Evolutionary conservation across 2,888 invertebrate genomes (phyloP).

Genomic region (Pinctada fucata): DNA sequence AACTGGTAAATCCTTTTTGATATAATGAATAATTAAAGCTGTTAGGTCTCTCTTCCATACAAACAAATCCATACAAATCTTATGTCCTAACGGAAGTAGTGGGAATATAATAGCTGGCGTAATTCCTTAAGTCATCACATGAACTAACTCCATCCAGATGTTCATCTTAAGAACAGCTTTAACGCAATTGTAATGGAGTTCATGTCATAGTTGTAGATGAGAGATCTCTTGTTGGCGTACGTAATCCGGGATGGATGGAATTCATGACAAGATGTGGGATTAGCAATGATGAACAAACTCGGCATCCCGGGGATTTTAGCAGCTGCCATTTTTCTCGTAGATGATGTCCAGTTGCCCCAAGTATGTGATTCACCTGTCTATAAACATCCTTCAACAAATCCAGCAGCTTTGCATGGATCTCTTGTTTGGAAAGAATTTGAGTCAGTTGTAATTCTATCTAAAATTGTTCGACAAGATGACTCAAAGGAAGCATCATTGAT

Average conservation of each 20-base stretch:
- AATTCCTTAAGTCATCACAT: constrained; percentile 40
- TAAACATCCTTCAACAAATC: constrained; percentile 11
- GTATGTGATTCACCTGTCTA: constrained; percentile 42
- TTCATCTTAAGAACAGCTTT: too few species aligned
- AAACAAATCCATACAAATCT: constrained; percentile 38
- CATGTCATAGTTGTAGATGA: too few species aligned
- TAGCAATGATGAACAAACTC: too few species aligned
- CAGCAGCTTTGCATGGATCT: constrained; percentile 25
- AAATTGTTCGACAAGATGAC: constrained; percentile 24
- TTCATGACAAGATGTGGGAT: too few species aligned
- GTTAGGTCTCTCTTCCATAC: constrained; percentile 30
- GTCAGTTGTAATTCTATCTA: constrained; percentile 7
- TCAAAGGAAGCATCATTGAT: too few species aligned
- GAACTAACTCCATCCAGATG: constrained; percentile 29
- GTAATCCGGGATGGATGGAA: too few species aligned
- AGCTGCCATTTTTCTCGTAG: constrained; percentile 45
- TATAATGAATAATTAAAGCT: constrained; percentile 39
- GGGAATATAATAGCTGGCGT: constrained; percentile 42
- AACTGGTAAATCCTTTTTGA: constrained; percentile 42
- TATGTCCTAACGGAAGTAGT: constrained; percentile 43
- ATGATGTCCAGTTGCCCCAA: constrained; percentile 45
- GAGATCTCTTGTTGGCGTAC: too few species aligned
- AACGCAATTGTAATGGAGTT: too few species aligned
- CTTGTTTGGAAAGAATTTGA: constrained; percentile 35
- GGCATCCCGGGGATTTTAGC: constrained; percentile 40